Base-by-base conservation (phyloP, 2,888 invertebrate genomes). In the Muschampia plurimacula region DNA sequence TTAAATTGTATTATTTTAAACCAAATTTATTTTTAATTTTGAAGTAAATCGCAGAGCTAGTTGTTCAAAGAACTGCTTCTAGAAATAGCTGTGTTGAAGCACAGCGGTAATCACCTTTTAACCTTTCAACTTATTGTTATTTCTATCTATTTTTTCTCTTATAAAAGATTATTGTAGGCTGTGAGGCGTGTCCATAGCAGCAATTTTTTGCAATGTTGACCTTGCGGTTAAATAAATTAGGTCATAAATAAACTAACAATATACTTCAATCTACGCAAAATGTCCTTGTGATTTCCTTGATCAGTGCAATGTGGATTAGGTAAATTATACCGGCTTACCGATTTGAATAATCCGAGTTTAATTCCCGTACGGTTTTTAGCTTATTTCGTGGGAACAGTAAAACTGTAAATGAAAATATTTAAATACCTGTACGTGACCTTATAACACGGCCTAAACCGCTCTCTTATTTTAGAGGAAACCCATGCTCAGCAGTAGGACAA, bases 11-110 rank as follows among this genome's bases (percentile, higher is more conserved):
- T 49, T 49, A 49, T 52, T 28, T 10, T 10, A 55, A 10, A 0
- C 55, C 7, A 22, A 55, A 2, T 10, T 28, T 22, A 55, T 22
- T 22, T 22, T 22, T 22, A 22, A 22, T 22, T 22, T 22, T 22
- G 22, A 22, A 28, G 28, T 28, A 10, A 10, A 55, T 28, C 10
- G 10, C 55, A 28, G 32, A 59, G 32, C n/a, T 36, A 32, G n/a
- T 32, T 60, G 7, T 9, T 6, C 28, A 59, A 13, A 59, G 13
- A 49, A 13, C 49, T 32, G 28, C 59, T 13, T 4, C 57, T 12
- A 15, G 12, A 28, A 57, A 57, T 57, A 57, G 57, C 12, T 57
- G 57, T 60, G 60, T 60, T n/a, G 60, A 60, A 60, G 36, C 60
- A 60, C 36, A 60, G 60, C 60, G 60, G 60, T 60, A 32, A n/a